Evolutionary conservation across 30 jellyfish, hydroid and myxozoan species (phyloP), one percentile per base, ranked within the genome.

Genomic region (Mastigias papua): DNA sequence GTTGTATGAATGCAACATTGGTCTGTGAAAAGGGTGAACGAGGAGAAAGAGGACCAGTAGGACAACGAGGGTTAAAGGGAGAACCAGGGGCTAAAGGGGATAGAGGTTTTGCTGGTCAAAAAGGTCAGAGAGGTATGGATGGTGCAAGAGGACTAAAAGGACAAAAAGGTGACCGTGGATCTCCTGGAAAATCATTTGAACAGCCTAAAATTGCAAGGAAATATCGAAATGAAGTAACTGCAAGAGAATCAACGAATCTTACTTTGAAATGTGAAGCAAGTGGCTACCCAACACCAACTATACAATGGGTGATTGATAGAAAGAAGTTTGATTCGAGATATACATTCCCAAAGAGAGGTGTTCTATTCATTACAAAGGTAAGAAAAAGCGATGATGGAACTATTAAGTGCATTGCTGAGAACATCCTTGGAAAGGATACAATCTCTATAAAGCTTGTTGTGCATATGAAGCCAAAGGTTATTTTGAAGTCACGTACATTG

Each of bases 391-490:
- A 78, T 54, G 35, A 33, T 1, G 89, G 89, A n/a, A 20, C 17
- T 16, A 78, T 78, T 30, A 15, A 22, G n/a, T 78, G 89, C 48
- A 33, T 61, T 9, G 89, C 89, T 11, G 50, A 61, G 78, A 78
- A 78, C 42, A 34, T 78, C 26, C 77, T 78, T 10, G 89, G 89
- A 21, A 78, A 3, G 22, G 89, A 58, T 0, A 37, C 25, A 20
- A 58, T 54, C 1, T 65, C 54, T 29, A 78, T 78, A 1, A 63
- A 34, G 66, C 66, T 78, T 16, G 32, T n/a, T 31, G 89, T 78
- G 28, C 89, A n/a, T 22, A 78, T 78, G 35, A 78, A 78, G 33
- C 89, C 89, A 60, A 78, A 11, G 42, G 68, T 78, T 3, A 29
- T n/a, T 13, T 29, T 78, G 78, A 16, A 37, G 10, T 30, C 89